Conservation (phyloP, 1,140 invertebrate genomes). For the Cherax destructor region DNA sequence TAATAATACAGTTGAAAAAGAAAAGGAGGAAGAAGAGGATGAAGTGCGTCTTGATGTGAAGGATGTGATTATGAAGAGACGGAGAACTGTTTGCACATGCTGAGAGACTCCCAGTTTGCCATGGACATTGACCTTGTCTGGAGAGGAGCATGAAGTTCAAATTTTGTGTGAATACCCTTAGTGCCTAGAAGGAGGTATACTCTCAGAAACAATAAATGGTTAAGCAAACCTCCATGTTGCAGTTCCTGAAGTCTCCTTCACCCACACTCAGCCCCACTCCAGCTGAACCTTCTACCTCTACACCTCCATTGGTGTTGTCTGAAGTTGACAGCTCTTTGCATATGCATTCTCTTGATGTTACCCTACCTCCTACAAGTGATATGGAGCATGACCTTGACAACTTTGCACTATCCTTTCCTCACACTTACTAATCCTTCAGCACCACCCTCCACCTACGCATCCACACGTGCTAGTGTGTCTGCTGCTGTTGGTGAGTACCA, state of each 20-base stretch:
- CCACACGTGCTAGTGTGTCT: too few species aligned
- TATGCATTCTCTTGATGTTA: too few species aligned
- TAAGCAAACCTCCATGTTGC: not conserved
- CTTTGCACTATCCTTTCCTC: too few species aligned
- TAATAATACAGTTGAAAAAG: not conserved
- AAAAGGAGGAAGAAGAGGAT: not conserved
- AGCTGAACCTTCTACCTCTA: too few species aligned
- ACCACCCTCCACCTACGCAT: too few species aligned
- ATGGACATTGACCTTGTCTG: not conserved
- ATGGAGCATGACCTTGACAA: too few species aligned
- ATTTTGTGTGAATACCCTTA: not conserved
- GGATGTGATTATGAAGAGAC: not conserved
- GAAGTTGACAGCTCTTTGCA: too few species aligned
- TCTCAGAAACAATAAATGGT: not conserved
- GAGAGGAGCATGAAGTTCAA: not conserved
- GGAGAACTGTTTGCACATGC: not conserved
- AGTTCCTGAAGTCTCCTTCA: not conserved
- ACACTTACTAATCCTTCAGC: too few species aligned
- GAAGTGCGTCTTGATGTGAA: not conserved
- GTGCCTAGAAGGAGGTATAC: not conserved
- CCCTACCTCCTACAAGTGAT: too few species aligned
- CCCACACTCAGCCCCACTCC: not conserved
- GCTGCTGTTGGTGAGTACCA: too few species aligned
- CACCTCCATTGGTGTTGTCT: too few species aligned
- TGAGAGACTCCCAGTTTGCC: not conserved